Evolutionary conservation across 2,113 vertebrate species (phyloP), one percentile per base, ranked within the genome.

Genomic region (Sciurus niger): DNA sequence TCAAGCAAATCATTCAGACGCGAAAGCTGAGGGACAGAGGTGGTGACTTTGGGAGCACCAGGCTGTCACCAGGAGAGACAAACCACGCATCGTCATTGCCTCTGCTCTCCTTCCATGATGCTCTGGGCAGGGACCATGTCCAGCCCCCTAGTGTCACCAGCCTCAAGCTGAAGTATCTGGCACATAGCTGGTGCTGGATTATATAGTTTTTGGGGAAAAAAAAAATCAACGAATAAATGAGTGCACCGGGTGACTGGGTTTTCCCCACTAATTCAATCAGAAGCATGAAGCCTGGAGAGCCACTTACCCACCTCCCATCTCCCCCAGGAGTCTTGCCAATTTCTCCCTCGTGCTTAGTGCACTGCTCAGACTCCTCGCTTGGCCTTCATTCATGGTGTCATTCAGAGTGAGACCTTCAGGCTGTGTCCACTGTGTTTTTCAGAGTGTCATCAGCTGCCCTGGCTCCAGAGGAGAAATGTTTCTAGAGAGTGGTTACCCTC

Each of bases 11-110:
- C 30, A 58, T 11, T 2, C 46, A 92, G 10, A 6, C 4, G 4
- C n/a, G 37, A 85, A 46, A 51, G 55, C 10, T 79, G 20, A 34
- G 46, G 51, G 60, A 4, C 22, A 58, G 37, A 16, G 25, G 22
- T 1, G n/a, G 18, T 40, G 58, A 32, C 73, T 74, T 78, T 78
- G 51, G 73, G n/a, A 79, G 63, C 88, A 3, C 34, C 60, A 24
- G 24, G 40, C 13, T 18, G 67, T 25, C 22, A 60, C 40, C 9
- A 68, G 70, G 24, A 8, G 9, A 51, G 37, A 53, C 37, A 28
- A 22, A 74, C 11, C 48, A 24, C 40, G 12, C n/a, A 4, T 0
- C 2, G 17, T 17, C 1, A 3, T 5, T 8, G 11, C 18, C 51
- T 85, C 67, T 16, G 0, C 30, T 89, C 20, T 89, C 68, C 46